A percentile compares a stretch with the other conserved stretches of the same genome.
These are phyloP conservation scores for Procapra przewalskii DNA, from an alignment of 2,113 vertebrate genomes.

Conservation along the genomic window DNA sequence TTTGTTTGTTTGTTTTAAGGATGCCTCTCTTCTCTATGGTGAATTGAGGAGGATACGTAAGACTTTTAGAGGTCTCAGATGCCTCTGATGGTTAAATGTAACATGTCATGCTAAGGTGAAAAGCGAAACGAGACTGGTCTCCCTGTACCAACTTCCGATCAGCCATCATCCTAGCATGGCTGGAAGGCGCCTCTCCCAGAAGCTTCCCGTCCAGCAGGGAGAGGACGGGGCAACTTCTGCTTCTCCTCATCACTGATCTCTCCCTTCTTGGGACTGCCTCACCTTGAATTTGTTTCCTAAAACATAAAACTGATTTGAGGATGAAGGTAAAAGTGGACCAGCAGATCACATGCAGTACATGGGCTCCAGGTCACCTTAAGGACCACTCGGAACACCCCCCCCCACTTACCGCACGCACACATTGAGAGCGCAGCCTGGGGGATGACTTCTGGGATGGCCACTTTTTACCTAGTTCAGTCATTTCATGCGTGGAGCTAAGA, in stretches of 20 bases:
- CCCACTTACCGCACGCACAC: background rate
- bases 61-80: background rate
- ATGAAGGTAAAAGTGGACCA: background rate
- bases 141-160: background rate
- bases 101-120: rapidly evolving
- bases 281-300: background rate
- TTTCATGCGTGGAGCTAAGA: too few species aligned
- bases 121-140: rapidly evolving
- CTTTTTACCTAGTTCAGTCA: rapidly evolving
- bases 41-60: rapidly evolving
- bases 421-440: background rate
- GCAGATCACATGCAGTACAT: rapidly evolving
- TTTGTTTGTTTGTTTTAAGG: background rate
- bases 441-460: background rate
- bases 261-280: background rate
- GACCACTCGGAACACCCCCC: rapidly evolving
- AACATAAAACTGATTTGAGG: background rate
- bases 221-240: too few species aligned
- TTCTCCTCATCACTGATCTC: background rate
- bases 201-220: rapidly evolving
- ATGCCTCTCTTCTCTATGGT: rapidly evolving
- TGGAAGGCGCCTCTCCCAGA: rapidly evolving
- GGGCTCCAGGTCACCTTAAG: background rate
- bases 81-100: background rate
- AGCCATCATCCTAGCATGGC: rapidly evolving